Conservation (phyloP, 2,888 invertebrate species). For the Laspeyria flexula region DNA sequence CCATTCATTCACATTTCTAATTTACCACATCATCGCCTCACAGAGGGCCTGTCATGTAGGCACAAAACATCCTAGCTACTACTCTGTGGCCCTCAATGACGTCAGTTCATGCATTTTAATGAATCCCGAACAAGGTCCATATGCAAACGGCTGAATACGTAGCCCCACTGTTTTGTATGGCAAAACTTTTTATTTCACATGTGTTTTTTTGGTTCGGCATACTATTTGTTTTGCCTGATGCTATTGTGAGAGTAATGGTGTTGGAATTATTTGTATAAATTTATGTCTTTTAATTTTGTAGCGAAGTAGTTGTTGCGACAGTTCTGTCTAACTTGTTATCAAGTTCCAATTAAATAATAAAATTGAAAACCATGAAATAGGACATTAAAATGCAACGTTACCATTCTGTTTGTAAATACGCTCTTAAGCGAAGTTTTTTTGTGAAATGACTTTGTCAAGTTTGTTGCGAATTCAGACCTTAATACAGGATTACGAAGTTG, state of each 20-base stretch:
- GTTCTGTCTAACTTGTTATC: no score
- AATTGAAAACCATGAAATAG: no score
- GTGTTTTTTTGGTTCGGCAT: constrained; percentile 33
- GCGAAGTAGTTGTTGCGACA: background rate
- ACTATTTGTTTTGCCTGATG: constrained; percentile 12
- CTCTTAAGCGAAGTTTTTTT: constrained; percentile 1
- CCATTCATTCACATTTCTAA: constrained; percentile 5
- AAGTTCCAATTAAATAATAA: no score
- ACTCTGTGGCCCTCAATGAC: constrained; percentile 45
- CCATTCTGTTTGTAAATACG: no score
- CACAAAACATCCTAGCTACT: constrained; percentile 16
- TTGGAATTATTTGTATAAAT: background rate
- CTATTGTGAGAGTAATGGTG: constrained; percentile 5
- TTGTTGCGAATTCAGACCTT: constrained; percentile 4
- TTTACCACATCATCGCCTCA: constrained; percentile 18
- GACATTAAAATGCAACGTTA: no score
- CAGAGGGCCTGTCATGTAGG: constrained; percentile 30
- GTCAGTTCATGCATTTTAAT: constrained; percentile 66
- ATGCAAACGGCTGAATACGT: constrained; percentile 63
- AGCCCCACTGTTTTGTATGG: constrained; percentile 45
- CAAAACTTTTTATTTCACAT: constrained; percentile 43
- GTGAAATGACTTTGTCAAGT: constrained; percentile 9
- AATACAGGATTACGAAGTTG: constrained; percentile 30
- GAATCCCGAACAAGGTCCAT: constrained; percentile 60
- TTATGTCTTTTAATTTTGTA: background rate